Base-by-base conservation (phyloP, 2,888 invertebrate genomes). In the Strigamia transsilvanica region DNA sequence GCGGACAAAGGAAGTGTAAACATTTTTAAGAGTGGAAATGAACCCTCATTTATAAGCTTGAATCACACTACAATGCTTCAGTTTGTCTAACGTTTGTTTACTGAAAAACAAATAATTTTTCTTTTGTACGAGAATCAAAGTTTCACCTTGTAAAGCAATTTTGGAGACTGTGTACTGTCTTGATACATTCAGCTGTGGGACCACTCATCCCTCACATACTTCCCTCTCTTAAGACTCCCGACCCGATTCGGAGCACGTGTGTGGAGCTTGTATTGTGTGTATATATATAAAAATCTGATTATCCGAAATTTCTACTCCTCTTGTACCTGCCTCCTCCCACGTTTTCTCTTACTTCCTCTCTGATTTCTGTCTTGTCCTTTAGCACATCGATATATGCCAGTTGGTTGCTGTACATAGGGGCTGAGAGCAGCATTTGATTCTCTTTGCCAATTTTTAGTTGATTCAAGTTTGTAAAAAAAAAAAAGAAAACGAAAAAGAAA, bases 1-100 rank as follows among this genome's bases (percentile, higher is more conserved):
- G 66, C 81, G 81, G 81, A 81, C 81, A 81, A 81, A 42, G 81
- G 61, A 81, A 77, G 41, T 73, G n/a, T 73, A 27, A 79, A 38
- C 18, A 38, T 79, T 15, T 78, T 23, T 78, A 78, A 61, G 12
- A 61, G 61, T 61, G 61, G 61, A 61, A 56, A 61, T 12, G 61
- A 23, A 73, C 32, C 73, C 73, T 73, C 73, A 73, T 73, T 73
- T 73, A 13, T 56, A 73, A 73, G 73, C 73, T 73, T 73, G 73
- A 73, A 73, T 73, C 73, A 73, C 73, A 73, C 73, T 73, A 73
- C 73, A 73, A 73, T 23, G 32, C 73, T 73, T 73, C 73, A 73
- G 27, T 73, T 73, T 73, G 32, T 73, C 73, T 73, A 13, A 18
- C 56, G 27, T 73, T 27, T 27, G 6, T 23, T 73, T 32, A 32